These are phyloP conservation scores for Parazoanthus darwini DNA, from an alignment of 92 coral and sea anemone genomes.

Conservation along the genomic window DNA sequence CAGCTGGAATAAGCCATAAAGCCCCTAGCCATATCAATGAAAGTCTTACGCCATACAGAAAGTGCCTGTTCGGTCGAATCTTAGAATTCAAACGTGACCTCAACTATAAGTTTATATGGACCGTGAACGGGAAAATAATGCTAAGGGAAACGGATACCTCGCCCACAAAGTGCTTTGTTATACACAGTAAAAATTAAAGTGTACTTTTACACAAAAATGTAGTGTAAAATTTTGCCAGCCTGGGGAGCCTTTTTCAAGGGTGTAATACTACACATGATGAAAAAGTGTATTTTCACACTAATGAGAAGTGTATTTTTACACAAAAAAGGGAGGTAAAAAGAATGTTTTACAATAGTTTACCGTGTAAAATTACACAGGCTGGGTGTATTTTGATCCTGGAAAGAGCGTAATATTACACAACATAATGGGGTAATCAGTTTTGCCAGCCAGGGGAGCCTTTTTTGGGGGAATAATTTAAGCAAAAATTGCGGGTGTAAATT, in stretches of 20 bases:
- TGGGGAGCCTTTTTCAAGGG: too few relatives aligned
- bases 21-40: slow-evolving; percentile 50
- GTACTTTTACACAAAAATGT: too few relatives aligned
- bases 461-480: background rate
- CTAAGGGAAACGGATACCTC: slow-evolving; percentile 38
- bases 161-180: slow-evolving; percentile 2
- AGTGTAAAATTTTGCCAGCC: too few relatives aligned
- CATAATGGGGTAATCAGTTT: background rate
- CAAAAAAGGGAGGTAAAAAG: background rate
- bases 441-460: background rate
- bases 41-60: slow-evolving; percentile 48
- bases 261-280: too few relatives aligned
- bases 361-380: background rate
- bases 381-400: background rate
- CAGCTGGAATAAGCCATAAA: slow-evolving; percentile 26
- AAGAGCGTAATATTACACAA: background rate
- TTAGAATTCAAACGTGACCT: slow-evolving; percentile 26
- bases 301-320: too few relatives aligned
- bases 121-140: slow-evolving; percentile 44
- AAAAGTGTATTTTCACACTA: too few relatives aligned
- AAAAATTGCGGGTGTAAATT: background rate
- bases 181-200: too few relatives aligned
- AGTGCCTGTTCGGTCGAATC: slow-evolving; percentile 44
- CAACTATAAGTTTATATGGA: slow-evolving; percentile 36
- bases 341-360: too few relatives aligned